Conservation (phyloP, 2,888 invertebrate species). For the Drosophila ustulata region DNA sequence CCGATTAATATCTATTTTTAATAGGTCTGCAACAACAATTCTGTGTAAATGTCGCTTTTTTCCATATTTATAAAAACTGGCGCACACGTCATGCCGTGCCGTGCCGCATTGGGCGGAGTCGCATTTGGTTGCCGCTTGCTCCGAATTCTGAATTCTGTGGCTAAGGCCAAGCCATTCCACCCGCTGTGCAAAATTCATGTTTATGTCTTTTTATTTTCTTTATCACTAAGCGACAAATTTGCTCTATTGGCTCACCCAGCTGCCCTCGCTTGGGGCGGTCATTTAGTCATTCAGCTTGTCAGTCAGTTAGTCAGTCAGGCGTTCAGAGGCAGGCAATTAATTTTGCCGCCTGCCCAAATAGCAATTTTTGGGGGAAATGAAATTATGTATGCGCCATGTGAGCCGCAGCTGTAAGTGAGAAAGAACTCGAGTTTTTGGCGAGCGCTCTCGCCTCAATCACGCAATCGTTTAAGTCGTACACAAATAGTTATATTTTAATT, state of each 20-base stretch:
- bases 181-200: slow-evolving; percentile 32
- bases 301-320: slow-evolving; percentile 25
- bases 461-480: slow-evolving; percentile 39
- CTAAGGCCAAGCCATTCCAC: slow-evolving; percentile 48
- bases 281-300: slow-evolving; percentile 3
- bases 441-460: slow-evolving; percentile 44
- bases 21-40: slow-evolving; percentile 33
- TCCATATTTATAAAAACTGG: slow-evolving; percentile 27
- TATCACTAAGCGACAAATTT: slow-evolving; percentile 66
- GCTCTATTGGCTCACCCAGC: slow-evolving; percentile 61
- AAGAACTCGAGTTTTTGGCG: slow-evolving; percentile 9
- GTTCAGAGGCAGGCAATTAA: slow-evolving; percentile 60
- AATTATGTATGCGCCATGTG: slow-evolving; percentile 73
- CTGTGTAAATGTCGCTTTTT: slow-evolving; percentile 9
- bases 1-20: slow-evolving; percentile 52
- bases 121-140: slow-evolving; percentile 11
- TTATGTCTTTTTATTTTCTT: slow-evolving; percentile 16
- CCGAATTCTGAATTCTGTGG: slow-evolving; percentile 16
- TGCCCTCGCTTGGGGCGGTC: slow-evolving; percentile 50
- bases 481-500: slow-evolving; percentile 38
- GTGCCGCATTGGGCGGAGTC: slow-evolving; percentile 26
- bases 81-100: slow-evolving; percentile 61
- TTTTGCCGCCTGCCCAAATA: slow-evolving; percentile 39
- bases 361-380: slow-evolving; percentile 29
- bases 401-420: slow-evolving; percentile 29